Percentiles rank a stretch among this genome's conserved stretches.
These are phyloP conservation scores for Didymodactylos carnosus DNA, from an alignment of 2,888 invertebrate genomes.

Conservation along the genomic window DNA sequence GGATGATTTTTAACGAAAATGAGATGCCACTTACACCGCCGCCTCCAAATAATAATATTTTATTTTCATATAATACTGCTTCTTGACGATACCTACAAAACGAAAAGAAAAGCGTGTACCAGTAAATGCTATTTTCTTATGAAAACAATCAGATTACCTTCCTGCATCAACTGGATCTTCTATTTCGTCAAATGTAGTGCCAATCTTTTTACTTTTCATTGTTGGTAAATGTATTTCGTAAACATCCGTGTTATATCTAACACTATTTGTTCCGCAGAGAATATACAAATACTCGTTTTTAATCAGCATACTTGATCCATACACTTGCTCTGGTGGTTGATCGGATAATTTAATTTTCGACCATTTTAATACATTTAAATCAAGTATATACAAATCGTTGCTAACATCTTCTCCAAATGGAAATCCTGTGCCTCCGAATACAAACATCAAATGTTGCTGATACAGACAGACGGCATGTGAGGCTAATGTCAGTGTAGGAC, in stretches of 20 bases:
- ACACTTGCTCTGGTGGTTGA: not conserved
- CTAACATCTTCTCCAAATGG: slow-evolving; percentile 9
- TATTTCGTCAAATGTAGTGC: slow-evolving; percentile 1
- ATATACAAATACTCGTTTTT: slow-evolving; percentile 9
- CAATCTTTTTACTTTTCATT: not conserved
- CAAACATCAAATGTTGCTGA: not conserved
- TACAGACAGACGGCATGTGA: slow-evolving; percentile 1
- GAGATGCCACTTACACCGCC: slow-evolving; percentile 7
- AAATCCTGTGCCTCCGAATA: slow-evolving; percentile 12
- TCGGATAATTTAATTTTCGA: not conserved
- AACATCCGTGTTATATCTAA: slow-evolving; percentile 11
- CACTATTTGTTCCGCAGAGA: slow-evolving; percentile 9
- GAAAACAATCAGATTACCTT: no score
- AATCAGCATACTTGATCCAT: slow-evolving; percentile 11
- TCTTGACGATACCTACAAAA: slow-evolving; percentile 7
- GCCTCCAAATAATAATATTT: slow-evolving; percentile 10
- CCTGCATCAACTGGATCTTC: slow-evolving; percentile 1
- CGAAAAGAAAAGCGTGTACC: no score
- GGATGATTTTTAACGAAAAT: not conserved
- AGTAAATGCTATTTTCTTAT: not conserved
- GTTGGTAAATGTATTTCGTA: slow-evolving; percentile 4
- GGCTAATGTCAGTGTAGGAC: slow-evolving; percentile 2
- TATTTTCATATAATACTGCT: not conserved
- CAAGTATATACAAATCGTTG: slow-evolving; percentile 9
- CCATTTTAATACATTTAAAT: slow-evolving; percentile 9